phyloP scores from a whole-genome alignment of 2,113 vertebrate genomes.

The Chauna torquata region DNA sequence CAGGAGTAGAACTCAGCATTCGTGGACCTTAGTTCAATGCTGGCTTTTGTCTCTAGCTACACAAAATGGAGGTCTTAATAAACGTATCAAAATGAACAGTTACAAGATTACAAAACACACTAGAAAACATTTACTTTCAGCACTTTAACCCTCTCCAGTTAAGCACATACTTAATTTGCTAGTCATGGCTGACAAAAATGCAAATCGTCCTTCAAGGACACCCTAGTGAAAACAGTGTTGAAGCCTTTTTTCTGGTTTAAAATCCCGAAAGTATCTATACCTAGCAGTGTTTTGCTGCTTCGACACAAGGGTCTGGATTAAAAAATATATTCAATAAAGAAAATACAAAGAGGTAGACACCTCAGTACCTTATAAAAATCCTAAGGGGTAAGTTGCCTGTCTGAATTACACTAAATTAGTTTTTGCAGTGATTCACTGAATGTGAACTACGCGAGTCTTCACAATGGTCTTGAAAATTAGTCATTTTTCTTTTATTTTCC shows the following conservation, averaged over 20 bases:
- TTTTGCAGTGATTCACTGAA: neutral
- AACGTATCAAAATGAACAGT: neutral
- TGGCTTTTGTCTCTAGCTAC: neutral
- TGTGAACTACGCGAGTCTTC: neutral
- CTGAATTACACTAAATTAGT: neutral
- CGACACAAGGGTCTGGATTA: neutral
- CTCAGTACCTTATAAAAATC: neutral
- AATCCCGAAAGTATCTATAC: neutral
- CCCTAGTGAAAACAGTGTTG: neutral
- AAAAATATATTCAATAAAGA: neutral
- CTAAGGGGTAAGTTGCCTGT: neutral
- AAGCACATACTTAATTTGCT: too few species aligned
- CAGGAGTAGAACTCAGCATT: neutral
- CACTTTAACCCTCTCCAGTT: neutral
- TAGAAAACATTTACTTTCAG: neutral
- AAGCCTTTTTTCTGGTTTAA: neutral
- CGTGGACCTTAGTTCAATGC: too few species aligned
- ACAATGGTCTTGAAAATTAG: neutral
- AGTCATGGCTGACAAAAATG: neutral
- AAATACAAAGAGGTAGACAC: neutral
- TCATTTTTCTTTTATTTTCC: neutral
- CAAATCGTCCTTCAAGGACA: neutral
- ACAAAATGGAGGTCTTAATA: neutral
- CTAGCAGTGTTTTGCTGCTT: neutral
- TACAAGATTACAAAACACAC: neutral